Percentiles rank a stretch among this genome's conserved stretches.
Conservation (phyloP, 2,888 invertebrate genomes). For the Exephanes ischioxanthus region DNA sequence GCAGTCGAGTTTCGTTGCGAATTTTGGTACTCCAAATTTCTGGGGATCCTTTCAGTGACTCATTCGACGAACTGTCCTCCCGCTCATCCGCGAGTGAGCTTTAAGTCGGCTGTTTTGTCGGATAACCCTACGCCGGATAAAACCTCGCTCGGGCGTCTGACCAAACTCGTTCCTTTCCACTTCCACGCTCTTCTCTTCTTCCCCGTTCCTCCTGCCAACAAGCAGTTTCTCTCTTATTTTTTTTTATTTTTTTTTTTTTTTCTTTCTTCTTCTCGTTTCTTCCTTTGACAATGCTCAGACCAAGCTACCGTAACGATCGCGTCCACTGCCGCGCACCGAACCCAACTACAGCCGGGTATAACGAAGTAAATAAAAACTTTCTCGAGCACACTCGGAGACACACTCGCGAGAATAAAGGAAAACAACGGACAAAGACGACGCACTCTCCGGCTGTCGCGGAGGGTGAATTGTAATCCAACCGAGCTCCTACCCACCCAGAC, state of each 20-base stretch:
- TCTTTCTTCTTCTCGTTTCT: neutral
- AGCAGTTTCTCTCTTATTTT: neutral
- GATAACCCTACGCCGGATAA: neutral
- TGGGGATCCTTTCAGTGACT: too few relatives aligned
- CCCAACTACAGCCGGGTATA: constrained; percentile 8
- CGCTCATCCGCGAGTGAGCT: neutral
- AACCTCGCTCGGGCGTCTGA: constrained; percentile 17
- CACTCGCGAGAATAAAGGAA: constrained; percentile 34
- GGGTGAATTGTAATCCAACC: neutral
- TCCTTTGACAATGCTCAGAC: constrained; percentile 5
- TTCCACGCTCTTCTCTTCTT: constrained; percentile 14
- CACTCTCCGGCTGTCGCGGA: constrained; percentile 20
- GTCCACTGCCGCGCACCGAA: constrained; percentile 10
- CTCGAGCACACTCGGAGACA: constrained; percentile 29
- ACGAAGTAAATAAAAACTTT: constrained; percentile 44
- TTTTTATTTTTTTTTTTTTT: neutral
- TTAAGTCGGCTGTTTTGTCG: neutral
- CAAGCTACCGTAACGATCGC: neutral
- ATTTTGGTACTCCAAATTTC: too few relatives aligned
- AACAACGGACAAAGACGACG: neutral
- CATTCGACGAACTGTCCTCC: neutral
- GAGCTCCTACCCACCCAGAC: neutral
- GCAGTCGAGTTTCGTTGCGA: too few relatives aligned
- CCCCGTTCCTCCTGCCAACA: neutral
- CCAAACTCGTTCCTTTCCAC: constrained; percentile 17